Conservation (phyloP, 2,797 vertebrate genomes). For the Manis pentadactyla region DNA sequence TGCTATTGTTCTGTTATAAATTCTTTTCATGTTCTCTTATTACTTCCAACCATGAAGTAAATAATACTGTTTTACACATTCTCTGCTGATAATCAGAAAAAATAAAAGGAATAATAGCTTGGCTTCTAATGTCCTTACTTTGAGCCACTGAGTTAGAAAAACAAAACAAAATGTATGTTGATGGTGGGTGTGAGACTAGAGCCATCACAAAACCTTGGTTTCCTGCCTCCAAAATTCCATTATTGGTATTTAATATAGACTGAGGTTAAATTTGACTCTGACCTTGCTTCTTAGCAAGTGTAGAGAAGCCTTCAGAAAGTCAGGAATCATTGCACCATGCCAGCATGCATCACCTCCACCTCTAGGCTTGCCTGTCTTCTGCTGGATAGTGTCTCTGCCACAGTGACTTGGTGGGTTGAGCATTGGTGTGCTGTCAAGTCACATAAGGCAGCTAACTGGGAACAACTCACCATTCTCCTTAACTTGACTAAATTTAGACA, state of each 20-base stretch:
- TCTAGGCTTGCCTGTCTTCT: not conserved
- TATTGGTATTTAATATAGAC: not conserved
- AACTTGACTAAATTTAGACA: not conserved
- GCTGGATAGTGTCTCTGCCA: not conserved
- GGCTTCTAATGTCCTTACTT: not conserved
- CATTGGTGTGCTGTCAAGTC: not conserved
- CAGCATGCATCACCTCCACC: not conserved
- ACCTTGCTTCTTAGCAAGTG: not conserved
- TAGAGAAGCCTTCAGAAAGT: not conserved
- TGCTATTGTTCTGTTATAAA: not conserved
- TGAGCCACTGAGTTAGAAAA: not conserved
- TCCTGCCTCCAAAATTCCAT: not conserved
- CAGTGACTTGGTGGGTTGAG: not conserved
- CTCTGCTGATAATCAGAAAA: not conserved
- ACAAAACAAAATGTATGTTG: not conserved
- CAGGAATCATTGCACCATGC: not conserved
- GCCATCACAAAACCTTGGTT: not conserved
- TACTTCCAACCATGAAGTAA: not conserved
- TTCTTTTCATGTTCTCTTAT: not conserved
- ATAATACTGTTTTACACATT: not conserved
- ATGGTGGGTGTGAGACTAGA: not conserved
- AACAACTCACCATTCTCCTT: not conserved
- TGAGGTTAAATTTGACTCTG: not conserved
- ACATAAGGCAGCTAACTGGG: not conserved
- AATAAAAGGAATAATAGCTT: not conserved